These are phyloP conservation scores for Enteromius trimaculatus DNA, from an alignment of 2,797 vertebrate genomes.

Conservation along the genomic window DNA sequence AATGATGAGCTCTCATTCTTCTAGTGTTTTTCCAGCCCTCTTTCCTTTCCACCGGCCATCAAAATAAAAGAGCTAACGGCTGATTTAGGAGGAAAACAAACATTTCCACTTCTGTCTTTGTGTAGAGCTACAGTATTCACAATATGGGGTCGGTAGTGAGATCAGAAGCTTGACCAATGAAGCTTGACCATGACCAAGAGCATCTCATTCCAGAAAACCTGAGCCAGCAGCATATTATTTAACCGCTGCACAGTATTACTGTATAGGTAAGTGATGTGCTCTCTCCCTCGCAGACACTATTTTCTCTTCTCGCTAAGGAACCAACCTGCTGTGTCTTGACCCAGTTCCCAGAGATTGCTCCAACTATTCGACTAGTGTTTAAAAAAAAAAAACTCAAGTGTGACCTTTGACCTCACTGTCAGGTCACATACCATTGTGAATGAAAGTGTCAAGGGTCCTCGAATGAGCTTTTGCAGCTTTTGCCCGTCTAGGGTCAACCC, in stretches of 20 bases:
- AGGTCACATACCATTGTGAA: slow-evolving; percentile 35
- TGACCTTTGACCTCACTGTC: slow-evolving; percentile 32
- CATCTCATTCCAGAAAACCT: slow-evolving; percentile 13
- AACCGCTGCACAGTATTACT: neutral
- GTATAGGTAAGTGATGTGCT: neutral
- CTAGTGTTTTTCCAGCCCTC: slow-evolving; percentile 1
- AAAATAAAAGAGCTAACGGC: neutral
- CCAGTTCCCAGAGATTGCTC: neutral
- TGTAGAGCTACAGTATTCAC: neutral
- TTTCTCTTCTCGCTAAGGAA: neutral
- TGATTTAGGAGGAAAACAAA: neutral
- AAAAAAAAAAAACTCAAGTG: slow-evolving; percentile 2
- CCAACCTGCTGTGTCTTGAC: slow-evolving; percentile 21
- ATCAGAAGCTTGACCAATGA: slow-evolving; percentile 21
- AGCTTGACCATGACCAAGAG: slow-evolving; percentile 32
- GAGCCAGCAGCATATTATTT: slow-evolving; percentile 11
- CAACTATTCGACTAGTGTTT: neutral
- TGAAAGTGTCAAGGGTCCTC: slow-evolving; percentile 33
- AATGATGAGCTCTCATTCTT: slow-evolving; percentile 28
- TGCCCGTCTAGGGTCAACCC: neutral
- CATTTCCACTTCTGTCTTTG: neutral
- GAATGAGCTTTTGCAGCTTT: slow-evolving; percentile 22
- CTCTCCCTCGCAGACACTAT: neutral
- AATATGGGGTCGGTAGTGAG: neutral
- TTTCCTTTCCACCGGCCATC: neutral